Conservation (phyloP, 2,113 vertebrate genomes). For the Numenius arquata region DNA sequence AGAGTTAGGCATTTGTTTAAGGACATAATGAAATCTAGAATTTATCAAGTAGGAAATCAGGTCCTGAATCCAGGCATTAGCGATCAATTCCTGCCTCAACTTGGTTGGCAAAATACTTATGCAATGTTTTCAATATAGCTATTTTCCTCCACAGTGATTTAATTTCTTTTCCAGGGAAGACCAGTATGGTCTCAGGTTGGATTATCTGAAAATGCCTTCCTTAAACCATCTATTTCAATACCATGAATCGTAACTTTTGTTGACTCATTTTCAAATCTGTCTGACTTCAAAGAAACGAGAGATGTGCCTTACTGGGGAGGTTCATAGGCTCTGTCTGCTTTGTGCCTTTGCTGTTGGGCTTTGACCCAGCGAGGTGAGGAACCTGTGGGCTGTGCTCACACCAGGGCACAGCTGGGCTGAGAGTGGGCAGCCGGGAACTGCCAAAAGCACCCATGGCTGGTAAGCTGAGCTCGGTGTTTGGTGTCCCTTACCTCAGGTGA, state of each 20-base stretch:
- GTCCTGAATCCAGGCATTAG: neutral
- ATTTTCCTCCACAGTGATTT: neutral
- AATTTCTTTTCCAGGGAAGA: rapidly evolving
- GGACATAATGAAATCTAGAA: neutral
- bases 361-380: neutral
- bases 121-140: neutral
- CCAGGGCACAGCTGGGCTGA: neutral
- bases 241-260: neutral
- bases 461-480: rapidly evolving
- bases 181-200: neutral
- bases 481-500: neutral
- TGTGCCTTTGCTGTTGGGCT: neutral
- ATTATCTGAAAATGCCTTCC: neutral
- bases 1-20: neutral
- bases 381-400: neutral
- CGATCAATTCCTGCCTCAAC: neutral
- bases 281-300: neutral
- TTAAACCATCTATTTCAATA: neutral
- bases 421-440: neutral
- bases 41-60: neutral
- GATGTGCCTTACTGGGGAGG: neutral
- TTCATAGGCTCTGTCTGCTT: neutral
- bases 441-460: neutral
- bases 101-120: neutral
- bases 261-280: neutral